Conservation (phyloP, 2,888 invertebrate species). For the Lamellibrachia satsuma region DNA sequence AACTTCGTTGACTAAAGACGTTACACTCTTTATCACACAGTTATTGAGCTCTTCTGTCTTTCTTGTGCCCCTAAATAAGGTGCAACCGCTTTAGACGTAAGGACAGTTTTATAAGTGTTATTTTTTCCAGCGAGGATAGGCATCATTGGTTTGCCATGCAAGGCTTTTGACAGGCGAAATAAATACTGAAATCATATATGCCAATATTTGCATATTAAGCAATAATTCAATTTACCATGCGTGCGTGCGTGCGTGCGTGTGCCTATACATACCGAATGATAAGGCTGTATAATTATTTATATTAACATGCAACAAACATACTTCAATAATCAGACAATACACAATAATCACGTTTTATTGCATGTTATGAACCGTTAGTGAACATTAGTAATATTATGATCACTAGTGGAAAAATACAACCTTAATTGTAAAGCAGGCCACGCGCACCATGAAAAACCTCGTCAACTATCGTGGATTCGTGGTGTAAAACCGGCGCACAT, state of each 20-base stretch:
- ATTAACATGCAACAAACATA: neutral
- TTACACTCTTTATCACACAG: neutral
- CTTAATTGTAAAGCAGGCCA: neutral
- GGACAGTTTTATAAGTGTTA: neutral
- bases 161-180: neutral
- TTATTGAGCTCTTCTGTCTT: neutral
- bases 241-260: no score
- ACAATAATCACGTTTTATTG: neutral
- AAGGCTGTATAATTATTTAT: neutral
- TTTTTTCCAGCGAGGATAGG: neutral
- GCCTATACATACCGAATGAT: no score
- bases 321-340: neutral
- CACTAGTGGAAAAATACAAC: neutral
- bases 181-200: neutral
- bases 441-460: neutral
- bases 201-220: neutral
- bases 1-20: neutral
- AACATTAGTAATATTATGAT: neutral
- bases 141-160: neutral
- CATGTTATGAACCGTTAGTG: neutral
- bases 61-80: neutral
- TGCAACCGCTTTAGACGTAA: neutral
- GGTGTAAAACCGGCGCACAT: no score
- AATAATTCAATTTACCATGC: neutral
- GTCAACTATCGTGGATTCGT: neutral